These are phyloP conservation scores for Chiroxiphia lanceolata DNA, from an alignment of 2,797 vertebrate genomes.

Conservation along the genomic window DNA sequence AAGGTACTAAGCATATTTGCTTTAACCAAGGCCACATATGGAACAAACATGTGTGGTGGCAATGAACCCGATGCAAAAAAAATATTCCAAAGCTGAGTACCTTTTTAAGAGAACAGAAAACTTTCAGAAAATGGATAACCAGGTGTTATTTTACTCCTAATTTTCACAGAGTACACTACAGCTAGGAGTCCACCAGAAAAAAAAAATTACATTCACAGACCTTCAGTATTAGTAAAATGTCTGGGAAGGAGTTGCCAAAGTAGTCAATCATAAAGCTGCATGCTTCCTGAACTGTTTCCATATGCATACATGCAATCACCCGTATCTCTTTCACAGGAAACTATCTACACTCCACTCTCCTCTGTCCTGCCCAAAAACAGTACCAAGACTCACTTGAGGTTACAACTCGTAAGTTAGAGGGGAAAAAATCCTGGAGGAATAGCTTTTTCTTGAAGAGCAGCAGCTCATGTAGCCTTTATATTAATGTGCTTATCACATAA, in stretches of 20 bases:
- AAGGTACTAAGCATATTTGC: not conserved
- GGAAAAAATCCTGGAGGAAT: fast-evolving
- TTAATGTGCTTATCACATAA: not conserved
- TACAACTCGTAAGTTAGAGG: not conserved
- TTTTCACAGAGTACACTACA: not conserved
- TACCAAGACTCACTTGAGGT: not conserved
- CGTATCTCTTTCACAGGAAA: not conserved
- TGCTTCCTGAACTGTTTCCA: not conserved
- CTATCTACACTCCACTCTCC: not conserved
- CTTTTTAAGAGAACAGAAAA: not conserved
- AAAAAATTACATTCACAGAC: not conserved
- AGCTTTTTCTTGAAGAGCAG: not conserved
- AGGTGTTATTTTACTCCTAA: not conserved
- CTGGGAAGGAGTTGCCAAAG: not conserved
- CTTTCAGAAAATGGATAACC: not conserved
- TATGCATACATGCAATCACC: not conserved
- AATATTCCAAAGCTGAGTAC: not conserved
- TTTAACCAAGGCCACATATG: not conserved
- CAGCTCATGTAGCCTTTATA: not conserved
- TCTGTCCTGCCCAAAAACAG: not conserved
- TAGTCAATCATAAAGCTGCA: not conserved
- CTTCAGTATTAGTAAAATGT: not conserved
- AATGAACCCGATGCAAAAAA: not conserved
- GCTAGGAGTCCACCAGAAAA: not conserved
- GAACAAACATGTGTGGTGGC: not conserved